phyloP scores from a whole-genome alignment of 2,797 vertebrate genomes.

The Cyclopterus lumpus region DNA sequence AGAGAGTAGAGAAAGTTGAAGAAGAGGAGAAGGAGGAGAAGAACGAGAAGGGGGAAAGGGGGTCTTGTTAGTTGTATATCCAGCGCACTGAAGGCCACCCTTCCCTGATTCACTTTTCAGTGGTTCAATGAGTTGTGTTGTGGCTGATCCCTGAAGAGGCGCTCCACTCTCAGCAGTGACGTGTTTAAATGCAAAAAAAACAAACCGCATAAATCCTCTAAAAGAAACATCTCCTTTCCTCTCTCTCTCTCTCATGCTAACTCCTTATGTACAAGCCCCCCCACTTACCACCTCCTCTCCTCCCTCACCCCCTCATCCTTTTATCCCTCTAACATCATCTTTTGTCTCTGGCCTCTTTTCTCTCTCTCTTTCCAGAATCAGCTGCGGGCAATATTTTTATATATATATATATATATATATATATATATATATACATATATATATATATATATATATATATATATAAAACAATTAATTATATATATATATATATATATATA shows the following conservation, averaged over 20 bases:
- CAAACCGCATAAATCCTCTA: conserved; percentile 47
- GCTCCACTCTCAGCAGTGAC: conserved; percentile 28
- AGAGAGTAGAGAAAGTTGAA: conserved; percentile 25
- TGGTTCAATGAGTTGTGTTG: conserved; percentile 1
- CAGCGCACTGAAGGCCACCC: conserved; percentile 4
- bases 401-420: not conserved
- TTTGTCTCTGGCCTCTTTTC: conserved; percentile 77
- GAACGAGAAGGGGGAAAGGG: conserved; percentile 7
- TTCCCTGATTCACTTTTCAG: not conserved
- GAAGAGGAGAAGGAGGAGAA: conserved; percentile 11
- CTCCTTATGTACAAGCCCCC: conserved; percentile 34
- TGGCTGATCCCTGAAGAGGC: conserved; percentile 16
- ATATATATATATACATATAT: not conserved
- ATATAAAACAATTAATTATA: too few species aligned
- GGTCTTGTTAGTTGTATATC: conserved; percentile 45
- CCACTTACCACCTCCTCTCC: conserved; percentile 69
- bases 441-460: too few species aligned
- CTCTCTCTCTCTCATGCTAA: conserved; percentile 47
- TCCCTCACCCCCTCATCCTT: conserved; percentile 64
- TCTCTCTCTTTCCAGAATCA: conserved; percentile 55
- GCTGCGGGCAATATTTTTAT: conserved; percentile 63
- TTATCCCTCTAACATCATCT: conserved; percentile 70
- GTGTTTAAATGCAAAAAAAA: conserved; percentile 46
- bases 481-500: conserved; percentile 9
- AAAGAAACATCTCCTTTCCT: conserved; percentile 51